Evolutionary conservation across 2,113 vertebrate species (phyloP), one percentile per base, ranked within the genome.

Genomic region (Percopsis transmontana): DNA sequence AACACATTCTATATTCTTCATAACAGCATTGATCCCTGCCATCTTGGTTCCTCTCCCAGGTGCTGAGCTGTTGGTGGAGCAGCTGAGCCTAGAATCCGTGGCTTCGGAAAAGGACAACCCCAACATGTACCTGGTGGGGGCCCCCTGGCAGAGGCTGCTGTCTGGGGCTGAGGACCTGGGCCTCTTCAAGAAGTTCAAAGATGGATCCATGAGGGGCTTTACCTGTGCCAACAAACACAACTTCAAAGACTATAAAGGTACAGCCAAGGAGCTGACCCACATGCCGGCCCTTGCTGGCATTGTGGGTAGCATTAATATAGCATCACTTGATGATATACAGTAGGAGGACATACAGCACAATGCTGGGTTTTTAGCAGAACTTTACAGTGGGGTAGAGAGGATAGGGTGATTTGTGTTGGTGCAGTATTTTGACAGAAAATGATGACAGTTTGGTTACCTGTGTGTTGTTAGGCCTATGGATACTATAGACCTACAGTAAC

Each of bases 131-230:
- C 79, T 99, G 1, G 90, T 99, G 16, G 95, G 96, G 51, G 94
- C 95, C 11, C 92, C 95, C 5, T 57, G 73, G 53, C 80, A 92
- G 41, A 91, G 96, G 20, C 68, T 99, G 42, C 87, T 99, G 16
- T 86, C 89, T 33, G 97, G 96, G 21, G 96, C 97, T 5, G 97
- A 99, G 77, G 84, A 93, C 0, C 80, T 94, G 27, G 96, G 96
- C 2, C 86, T 99, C 77, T 96, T 99, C 41, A 98, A 97, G 74
- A 95, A 98, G 77, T 96, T 94, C 76, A 84, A 41, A 1, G 97
- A 99, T 52, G 93, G 90, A 13, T 93, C 95, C 62, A 98, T 99
- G 96, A 93, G 95, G 60, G 82, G 84, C 66, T 99, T 99, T 80
- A 95, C 94, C 0, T 95, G 91, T 5, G 78, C 87, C 59, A 96